Conservation (phyloP, 35 echinoderm and acorn worm species). For the Holothuria glaberrima region DNA sequence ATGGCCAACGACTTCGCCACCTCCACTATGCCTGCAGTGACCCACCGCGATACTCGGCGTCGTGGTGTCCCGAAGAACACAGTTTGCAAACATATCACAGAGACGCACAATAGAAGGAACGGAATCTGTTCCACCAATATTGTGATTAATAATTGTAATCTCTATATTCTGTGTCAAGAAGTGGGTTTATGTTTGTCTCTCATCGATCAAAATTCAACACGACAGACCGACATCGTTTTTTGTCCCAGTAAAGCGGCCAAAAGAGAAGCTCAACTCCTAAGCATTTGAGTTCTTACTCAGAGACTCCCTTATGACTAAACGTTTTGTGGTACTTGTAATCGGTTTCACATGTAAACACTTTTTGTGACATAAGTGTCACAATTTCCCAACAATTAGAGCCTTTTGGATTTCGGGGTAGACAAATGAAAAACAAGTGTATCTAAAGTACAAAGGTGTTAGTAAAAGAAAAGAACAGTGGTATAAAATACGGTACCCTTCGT, state of each 20-base stretch:
- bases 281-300: too few species aligned
- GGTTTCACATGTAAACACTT: too few species aligned
- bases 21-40: too few species aligned
- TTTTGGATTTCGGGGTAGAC: background rate
- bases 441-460: too few species aligned
- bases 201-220: slow-evolving; percentile 24
- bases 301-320: too few species aligned
- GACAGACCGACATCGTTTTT: background rate
- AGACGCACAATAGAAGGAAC: background rate
- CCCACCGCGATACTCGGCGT: slow-evolving; percentile 8
- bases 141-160: slow-evolving; percentile 13
- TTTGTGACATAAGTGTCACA: slow-evolving; percentile 25
- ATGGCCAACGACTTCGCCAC: too few species aligned
- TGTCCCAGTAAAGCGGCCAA: background rate
- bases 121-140: background rate
- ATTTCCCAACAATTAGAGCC: slow-evolving; percentile 5
- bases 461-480: too few species aligned
- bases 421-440: too few species aligned
- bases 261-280: background rate
- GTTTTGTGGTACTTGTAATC: too few species aligned
- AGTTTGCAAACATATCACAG: slow-evolving; percentile 3
- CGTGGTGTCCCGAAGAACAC: slow-evolving; percentile 13
- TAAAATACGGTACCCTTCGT: too few species aligned
- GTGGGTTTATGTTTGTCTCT: slow-evolving; percentile 15
- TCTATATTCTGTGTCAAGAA: slow-evolving; percentile 1